Conservation (phyloP, 2,888 invertebrate species). For the Seladonia tumulorum region DNA sequence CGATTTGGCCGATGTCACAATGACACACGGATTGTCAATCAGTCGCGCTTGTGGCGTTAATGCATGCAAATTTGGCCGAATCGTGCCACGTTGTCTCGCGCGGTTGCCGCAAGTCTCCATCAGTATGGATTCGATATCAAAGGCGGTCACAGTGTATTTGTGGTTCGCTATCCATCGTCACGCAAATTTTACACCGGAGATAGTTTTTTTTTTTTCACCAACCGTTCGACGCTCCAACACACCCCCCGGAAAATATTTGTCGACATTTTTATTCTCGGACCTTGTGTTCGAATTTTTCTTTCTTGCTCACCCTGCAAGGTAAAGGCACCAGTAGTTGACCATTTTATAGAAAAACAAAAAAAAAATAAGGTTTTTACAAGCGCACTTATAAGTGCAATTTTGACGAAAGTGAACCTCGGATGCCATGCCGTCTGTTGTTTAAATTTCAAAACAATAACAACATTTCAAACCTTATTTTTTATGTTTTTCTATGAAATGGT, state of each 20-base stretch:
- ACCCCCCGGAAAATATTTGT: background rate
- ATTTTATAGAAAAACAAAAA: too few relatives aligned
- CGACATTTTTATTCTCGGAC: background rate
- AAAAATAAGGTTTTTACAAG: too few relatives aligned
- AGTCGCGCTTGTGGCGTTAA: slow-evolving; percentile 83
- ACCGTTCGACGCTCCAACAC: background rate
- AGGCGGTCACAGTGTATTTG: slow-evolving; percentile 49
- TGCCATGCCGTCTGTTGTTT: too few relatives aligned
- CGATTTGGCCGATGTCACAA: slow-evolving; percentile 82
- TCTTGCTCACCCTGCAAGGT: too few relatives aligned
- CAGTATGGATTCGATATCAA: slow-evolving; percentile 73
- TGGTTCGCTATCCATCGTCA: background rate
- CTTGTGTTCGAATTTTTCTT: background rate
- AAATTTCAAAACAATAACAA: too few relatives aligned
- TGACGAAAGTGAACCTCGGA: too few relatives aligned
- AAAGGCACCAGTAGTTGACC: too few relatives aligned
- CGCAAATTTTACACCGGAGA: background rate
- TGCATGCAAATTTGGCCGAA: slow-evolving; percentile 82
- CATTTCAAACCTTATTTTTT: too few relatives aligned
- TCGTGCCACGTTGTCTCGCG: slow-evolving; percentile 74
- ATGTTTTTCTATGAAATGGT: too few relatives aligned
- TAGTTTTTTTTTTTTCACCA: background rate
- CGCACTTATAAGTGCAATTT: too few relatives aligned
- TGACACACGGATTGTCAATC: slow-evolving; percentile 84
- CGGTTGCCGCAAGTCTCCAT: slow-evolving; percentile 68